phyloP scores from a whole-genome alignment of 2,797 vertebrate species.

The Sebastes jordani region DNA sequence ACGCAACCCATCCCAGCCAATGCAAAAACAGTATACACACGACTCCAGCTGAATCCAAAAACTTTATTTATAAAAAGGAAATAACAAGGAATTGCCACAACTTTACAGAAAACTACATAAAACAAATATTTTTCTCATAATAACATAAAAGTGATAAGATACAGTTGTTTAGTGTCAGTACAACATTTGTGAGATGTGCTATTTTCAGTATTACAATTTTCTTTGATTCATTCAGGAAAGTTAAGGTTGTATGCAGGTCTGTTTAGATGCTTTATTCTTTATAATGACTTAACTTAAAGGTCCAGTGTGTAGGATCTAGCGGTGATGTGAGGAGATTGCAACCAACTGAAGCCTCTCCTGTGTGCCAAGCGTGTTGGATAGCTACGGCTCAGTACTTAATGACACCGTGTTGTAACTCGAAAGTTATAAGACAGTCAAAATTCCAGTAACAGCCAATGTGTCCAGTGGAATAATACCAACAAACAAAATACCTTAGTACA shows the following conservation, averaged over 20 bases:
- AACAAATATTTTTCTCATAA: slow-evolving; percentile 10
- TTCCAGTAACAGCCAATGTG: neutral
- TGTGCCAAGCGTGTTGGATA: too few species aligned
- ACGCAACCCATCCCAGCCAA: neutral
- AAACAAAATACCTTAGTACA: neutral
- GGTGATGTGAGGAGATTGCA: too few species aligned
- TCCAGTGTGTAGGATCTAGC: neutral
- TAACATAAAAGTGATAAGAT: slow-evolving; percentile 15
- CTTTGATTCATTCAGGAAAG: neutral
- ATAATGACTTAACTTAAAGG: neutral
- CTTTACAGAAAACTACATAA: slow-evolving; percentile 6
- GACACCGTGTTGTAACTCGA: neutral
- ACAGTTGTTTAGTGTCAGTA: slow-evolving; percentile 14
- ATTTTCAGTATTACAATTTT: slow-evolving; percentile 10
- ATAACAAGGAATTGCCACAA: neutral
- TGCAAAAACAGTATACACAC: neutral
- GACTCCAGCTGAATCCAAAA: slow-evolving; percentile 3
- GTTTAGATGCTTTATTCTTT: neutral
- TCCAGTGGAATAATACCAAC: slow-evolving; percentile 1
- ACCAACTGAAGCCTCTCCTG: too few species aligned
- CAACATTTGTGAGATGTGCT: neutral
- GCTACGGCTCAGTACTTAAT: too few species aligned
- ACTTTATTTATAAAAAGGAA: slow-evolving; percentile 35
- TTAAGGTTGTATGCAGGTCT: neutral
- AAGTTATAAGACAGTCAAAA: neutral